These are phyloP conservation scores for Oreortyx pictus DNA, from an alignment of 2,797 vertebrate genomes.

Conservation along the genomic window DNA sequence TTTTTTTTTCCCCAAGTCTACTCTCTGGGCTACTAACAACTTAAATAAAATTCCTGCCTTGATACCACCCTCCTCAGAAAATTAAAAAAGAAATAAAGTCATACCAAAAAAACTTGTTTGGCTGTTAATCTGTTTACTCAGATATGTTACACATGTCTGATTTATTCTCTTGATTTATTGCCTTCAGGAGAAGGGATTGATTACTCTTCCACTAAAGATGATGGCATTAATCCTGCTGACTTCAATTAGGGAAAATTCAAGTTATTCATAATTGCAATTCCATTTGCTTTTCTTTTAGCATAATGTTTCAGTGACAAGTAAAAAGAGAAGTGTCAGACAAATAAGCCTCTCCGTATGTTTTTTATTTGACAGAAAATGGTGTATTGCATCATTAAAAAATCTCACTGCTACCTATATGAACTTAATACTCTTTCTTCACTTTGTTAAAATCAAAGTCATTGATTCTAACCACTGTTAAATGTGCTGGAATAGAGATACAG, in stretches of 20 bases:
- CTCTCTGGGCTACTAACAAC: background rate
- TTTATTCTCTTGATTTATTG: background rate
- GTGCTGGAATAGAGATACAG: background rate
- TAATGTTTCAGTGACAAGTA: background rate
- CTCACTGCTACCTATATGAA: background rate
- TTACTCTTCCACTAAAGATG: background rate
- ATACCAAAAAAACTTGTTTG: background rate
- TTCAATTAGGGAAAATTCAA: background rate
- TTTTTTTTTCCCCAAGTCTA: background rate
- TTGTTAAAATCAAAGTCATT: background rate
- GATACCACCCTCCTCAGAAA: background rate
- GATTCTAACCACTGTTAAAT: background rate
- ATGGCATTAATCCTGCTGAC: background rate
- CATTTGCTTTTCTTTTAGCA: background rate
- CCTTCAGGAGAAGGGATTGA: background rate
- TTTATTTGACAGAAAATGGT: background rate
- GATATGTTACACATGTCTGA: background rate
- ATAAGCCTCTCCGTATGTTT: background rate
- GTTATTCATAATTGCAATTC: background rate
- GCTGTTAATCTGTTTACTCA: background rate
- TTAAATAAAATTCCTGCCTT: background rate
- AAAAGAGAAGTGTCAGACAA: background rate
- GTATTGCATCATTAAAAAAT: background rate
- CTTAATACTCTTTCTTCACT: background rate
- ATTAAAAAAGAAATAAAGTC: background rate